Percentiles rank a stretch among this genome's conserved stretches.
Evolutionary conservation across 2,888 invertebrate genomes (phyloP).

Genomic region (Sicus ferrugineus): DNA sequence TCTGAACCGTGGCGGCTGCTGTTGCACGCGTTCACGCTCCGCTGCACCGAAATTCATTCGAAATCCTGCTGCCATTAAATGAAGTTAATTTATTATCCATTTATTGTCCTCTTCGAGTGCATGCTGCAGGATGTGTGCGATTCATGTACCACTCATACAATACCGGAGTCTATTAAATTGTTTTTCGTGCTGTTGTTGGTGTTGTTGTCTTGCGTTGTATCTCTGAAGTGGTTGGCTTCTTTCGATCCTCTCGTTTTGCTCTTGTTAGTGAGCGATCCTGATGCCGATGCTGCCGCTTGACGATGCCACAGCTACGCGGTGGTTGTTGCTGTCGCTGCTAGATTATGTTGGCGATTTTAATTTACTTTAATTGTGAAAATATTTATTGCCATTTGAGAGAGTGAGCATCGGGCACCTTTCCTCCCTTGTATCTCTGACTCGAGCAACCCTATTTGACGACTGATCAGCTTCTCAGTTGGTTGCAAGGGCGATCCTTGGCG

Average conservation of each 20-base stretch:
- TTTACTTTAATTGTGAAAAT: conserved; percentile 62
- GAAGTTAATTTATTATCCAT: conserved; percentile 61
- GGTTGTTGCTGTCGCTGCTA: conserved; percentile 7
- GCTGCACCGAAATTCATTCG: conserved; percentile 63
- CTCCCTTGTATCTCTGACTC: conserved; percentile 3
- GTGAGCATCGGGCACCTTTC: conserved; percentile 49
- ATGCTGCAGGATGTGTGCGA: conserved; percentile 18
- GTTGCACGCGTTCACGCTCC: conserved; percentile 59
- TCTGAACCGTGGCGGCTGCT: conserved; percentile 24
- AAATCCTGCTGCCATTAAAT: conserved; percentile 57
- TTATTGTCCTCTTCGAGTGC: conserved; percentile 36
- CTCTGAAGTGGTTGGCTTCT: conserved; percentile 1
- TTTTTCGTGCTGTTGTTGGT: conserved; percentile 15
- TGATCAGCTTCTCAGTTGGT: conserved; percentile 15
- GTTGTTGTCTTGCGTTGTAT: background rate
- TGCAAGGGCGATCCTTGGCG: background rate
- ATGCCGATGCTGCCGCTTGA: conserved; percentile 29
- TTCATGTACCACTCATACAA: background rate
- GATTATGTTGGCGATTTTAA: conserved; percentile 47
- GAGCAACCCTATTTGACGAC: conserved; percentile 24
- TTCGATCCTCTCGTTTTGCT: background rate
- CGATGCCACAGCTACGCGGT: background rate
- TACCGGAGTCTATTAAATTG: conserved; percentile 28
- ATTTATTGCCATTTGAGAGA: conserved; percentile 61
- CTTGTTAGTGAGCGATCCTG: conserved; percentile 20